Evolutionary conservation across 2,797 vertebrate genomes (phyloP).

Genomic region (Mareca penelope): DNA sequence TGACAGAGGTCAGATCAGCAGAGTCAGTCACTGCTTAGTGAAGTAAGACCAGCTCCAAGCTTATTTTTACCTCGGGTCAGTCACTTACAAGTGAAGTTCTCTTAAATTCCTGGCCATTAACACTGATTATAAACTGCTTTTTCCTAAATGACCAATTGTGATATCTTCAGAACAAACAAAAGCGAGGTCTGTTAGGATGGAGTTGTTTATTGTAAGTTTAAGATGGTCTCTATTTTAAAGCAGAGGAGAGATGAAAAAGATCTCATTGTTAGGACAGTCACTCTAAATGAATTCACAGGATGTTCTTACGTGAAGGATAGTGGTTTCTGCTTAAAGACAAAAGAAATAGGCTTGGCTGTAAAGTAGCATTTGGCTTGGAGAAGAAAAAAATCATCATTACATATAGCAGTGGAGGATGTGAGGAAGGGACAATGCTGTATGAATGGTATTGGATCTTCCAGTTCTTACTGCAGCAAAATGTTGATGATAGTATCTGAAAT

Average conservation of each 20-base stretch:
- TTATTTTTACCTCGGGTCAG: background rate
- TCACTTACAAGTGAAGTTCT: background rate
- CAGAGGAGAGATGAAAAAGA: background rate
- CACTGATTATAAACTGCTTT: background rate
- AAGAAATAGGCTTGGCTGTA: background rate
- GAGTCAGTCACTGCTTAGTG: background rate
- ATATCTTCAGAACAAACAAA: background rate
- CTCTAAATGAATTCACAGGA: background rate
- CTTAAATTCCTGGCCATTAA: background rate
- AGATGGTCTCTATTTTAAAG: background rate
- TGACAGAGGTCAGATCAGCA: background rate
- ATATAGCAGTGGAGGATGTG: background rate
- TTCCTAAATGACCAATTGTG: background rate
- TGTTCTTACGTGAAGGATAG: background rate
- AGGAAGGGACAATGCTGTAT: background rate
- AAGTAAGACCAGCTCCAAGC: background rate
- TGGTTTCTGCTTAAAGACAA: background rate
- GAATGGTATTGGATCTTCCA: background rate
- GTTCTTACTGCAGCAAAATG: background rate
- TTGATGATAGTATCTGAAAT: background rate
- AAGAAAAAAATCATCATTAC: background rate
- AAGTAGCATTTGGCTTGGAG: background rate
- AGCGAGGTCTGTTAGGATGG: background rate
- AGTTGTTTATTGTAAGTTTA: background rate
- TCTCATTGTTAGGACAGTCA: background rate